Evolutionary conservation across 2,888 invertebrate genomes (phyloP).

Genomic region (Halocaridina rubra): DNA sequence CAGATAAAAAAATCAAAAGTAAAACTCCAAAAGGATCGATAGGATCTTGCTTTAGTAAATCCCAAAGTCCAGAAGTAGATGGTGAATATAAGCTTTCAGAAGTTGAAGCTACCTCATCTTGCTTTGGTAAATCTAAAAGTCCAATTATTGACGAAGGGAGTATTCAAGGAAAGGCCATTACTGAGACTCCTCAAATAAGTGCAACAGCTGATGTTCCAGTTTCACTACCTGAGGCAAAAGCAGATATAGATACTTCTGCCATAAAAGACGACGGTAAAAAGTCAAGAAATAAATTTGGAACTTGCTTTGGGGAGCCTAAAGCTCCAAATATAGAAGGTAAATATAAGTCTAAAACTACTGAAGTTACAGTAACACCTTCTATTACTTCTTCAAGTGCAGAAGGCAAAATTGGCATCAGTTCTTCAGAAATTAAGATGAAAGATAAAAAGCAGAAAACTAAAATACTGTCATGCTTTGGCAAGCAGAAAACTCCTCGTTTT

Average conservation of each 20-base stretch:
- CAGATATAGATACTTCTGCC: conserved; percentile 15
- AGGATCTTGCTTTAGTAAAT: too few species aligned
- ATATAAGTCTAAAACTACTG: conserved; percentile 30
- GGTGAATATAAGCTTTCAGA: not conserved
- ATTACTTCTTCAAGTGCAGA: not conserved
- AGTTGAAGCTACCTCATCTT: not conserved
- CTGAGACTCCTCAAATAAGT: not conserved
- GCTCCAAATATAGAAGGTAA: conserved; percentile 4
- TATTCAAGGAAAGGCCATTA: conserved; percentile 12
- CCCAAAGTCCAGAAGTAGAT: not conserved
- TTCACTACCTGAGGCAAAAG: not conserved
- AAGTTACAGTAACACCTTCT: not conserved
- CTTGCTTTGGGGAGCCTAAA: conserved; percentile 45
- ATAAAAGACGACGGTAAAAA: conserved; percentile 15
- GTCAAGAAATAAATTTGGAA: conserved; percentile 29
- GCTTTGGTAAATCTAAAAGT: conserved; percentile 8
- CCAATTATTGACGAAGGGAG: not conserved
- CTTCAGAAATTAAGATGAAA: conserved; percentile 39
- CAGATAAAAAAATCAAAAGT: not conserved
- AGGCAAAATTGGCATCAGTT: conserved; percentile 12
- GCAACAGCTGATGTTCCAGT: not conserved
- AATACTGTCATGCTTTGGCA: conserved; percentile 42
- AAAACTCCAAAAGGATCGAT: too few species aligned
- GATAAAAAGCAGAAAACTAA: conserved; percentile 29
- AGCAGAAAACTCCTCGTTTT: conserved; percentile 24